phyloP scores from a whole-genome alignment of 2,797 vertebrate genomes.

The Cygnus olor region DNA sequence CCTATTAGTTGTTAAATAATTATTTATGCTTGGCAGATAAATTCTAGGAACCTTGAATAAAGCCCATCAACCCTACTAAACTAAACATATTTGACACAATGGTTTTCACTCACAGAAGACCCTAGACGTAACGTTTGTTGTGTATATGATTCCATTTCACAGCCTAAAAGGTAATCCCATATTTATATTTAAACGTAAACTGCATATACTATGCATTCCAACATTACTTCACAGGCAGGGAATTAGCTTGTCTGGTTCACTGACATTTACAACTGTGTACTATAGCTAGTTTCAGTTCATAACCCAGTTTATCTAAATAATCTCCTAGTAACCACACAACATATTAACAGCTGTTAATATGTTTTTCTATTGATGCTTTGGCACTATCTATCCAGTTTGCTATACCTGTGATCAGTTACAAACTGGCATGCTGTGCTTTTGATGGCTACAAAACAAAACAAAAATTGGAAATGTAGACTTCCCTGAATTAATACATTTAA shows the following conservation, averaged over 20 bases:
- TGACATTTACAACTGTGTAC: constrained; percentile 66
- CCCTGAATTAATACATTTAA: background rate
- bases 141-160: constrained; percentile 26
- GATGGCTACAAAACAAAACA: background rate
- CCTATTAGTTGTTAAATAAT: constrained; percentile 79
- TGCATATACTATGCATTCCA: constrained; percentile 22
- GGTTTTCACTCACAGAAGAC: constrained; percentile 53
- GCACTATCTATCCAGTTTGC: background rate
- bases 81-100: constrained; percentile 75
- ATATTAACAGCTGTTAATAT: constrained; percentile 19
- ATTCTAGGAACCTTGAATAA: constrained; percentile 58
- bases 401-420: background rate
- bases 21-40: constrained; percentile 74
- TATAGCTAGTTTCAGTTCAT: constrained; percentile 45
- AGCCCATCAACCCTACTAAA: constrained; percentile 66
- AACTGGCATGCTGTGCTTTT: background rate
- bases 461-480: background rate
- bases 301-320: constrained; percentile 70
- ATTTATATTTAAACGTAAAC: constrained; percentile 66
- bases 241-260: constrained; percentile 64
- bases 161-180: constrained; percentile 51
- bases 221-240: constrained; percentile 61
- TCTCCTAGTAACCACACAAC: constrained; percentile 52
- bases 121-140: constrained; percentile 35
- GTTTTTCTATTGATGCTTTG: constrained; percentile 29